These are phyloP conservation scores for Otis tarda DNA, from an alignment of 2,113 vertebrate species.

Conservation along the genomic window DNA sequence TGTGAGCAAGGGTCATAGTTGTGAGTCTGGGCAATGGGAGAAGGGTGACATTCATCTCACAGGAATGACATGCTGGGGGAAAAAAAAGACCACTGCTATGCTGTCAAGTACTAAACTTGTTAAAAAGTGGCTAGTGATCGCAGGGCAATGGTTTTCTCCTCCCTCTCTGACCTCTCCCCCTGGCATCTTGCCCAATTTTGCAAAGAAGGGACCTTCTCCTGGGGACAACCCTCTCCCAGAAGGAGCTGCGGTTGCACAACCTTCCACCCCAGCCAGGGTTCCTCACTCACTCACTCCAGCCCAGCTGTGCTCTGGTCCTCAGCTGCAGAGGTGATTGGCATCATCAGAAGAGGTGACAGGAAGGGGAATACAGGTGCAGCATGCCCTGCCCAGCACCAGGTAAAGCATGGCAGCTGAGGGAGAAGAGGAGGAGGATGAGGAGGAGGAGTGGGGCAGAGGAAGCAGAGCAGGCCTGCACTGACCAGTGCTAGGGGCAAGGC, in stretches of 20 bases:
- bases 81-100: not conserved
- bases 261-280: not conserved
- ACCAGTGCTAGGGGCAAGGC: not conserved
- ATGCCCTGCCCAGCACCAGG: not conserved
- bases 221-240: not conserved
- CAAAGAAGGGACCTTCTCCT: not conserved
- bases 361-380: not conserved
- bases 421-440: not conserved
- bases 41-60: not conserved
- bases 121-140: not conserved
- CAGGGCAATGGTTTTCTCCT: not conserved
- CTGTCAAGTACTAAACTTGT: not conserved
- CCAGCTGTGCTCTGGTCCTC: not conserved
- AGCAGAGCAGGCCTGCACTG: not conserved
- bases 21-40: not conserved
- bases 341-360: not conserved
- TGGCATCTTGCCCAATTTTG: not conserved
- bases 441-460: not conserved
- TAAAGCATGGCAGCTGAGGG: not conserved
- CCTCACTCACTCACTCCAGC: rapidly evolving
- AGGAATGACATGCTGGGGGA: not conserved
- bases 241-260: not conserved
- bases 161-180: not conserved
- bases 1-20: not conserved
- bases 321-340: not conserved